Base-by-base conservation (phyloP, 2,113 vertebrate species). In the Empidonax alnorum region DNA sequence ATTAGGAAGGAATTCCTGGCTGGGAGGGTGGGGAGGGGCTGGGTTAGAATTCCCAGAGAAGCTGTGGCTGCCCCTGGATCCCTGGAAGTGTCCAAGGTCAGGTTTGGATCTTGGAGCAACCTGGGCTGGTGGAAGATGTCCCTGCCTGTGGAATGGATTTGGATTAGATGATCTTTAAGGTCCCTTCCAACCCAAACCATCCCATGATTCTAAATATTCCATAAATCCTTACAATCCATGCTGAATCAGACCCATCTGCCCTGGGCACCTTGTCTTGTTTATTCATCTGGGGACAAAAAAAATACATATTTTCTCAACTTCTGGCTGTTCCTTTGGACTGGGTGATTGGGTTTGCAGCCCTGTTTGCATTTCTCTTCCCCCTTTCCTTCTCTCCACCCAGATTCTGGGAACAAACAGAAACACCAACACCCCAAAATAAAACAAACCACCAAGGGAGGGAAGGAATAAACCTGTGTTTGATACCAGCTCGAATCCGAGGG, bases 91-190 rank as follows among this genome's bases (percentile, higher is more conserved):
- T 2, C 61, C 86, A 19, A 82, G 58, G 66, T 49, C 56, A 35
- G 69, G 53, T 0, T 89, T 9, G 44, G 53, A 25, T 33, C 25
- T 84, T 6, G 76, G 84, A 78, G 24, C 66, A 71, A 9, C 73
- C 55, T 78, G 84, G 56, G 4, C 25, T 15, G 37, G 27, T 37
- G 77, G 52, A 0, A 82, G 16, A 8, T 58, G 85, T 56, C 67
- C 58, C 76, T 88, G 67, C 31, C 41, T 42, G 31, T 30, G 66
- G 53, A 42, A 24, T 50, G 41, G 42, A 35, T 2, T 37, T 33
- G 41, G 0, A 22, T 1, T 13, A 12, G 4, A 0, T 28, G 27
- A 0, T 0, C 0, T 30, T n/a, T 30, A 4, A 46, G 0, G 2
- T 75, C 13, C 28, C 3, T 59, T 21, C 15, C 24, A 46, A 1